Base-by-base conservation (phyloP, 2,113 vertebrate genomes). In the Fukomys damarensis region DNA sequence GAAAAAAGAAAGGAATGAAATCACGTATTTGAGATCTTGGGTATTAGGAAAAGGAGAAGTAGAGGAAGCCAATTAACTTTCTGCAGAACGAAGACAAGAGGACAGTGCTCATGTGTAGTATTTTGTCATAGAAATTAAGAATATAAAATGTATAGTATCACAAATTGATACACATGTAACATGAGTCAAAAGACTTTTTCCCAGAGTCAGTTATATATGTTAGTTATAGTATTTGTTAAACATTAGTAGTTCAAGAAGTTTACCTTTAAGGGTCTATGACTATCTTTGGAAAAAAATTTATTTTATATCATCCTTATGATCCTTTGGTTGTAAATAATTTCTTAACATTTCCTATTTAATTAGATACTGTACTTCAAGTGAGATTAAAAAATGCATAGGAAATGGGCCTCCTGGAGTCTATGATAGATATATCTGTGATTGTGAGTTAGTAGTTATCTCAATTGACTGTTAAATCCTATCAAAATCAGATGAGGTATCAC, bases 291-390 rank as follows among this genome's bases (percentile, higher is more conserved):
- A 92, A 91, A 87, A 41, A 54, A 70, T 76, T 41, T 72, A 92
- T 63, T 76, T 90, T 81, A 80, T 4, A 14, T 87, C 49, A 84
- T 74, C 16, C 11, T 68, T 65, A 41, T 26, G 56, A 85, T 58
- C 88, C 87, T 88, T 94, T 81, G 58, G 19, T 74, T 38, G 19
- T 19, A 93, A 19, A 66, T 94, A 26, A 63, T 85, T 92, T 68
- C 32, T 65, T 46, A 85, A 22, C 26, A 65, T 89, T 38, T 86
- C 1, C 63, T 93, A 24, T 30, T 79, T 66, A 76, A 6, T 59
- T 89, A 79, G 6, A 87, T 59, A 52, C 54, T 85, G 9, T 91
- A 22, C 12, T 77, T 63, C 61, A 20, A 24, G 5, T 90, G 32
- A 9, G 28, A 49, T 81, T 22, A 28, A 61, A 56, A 63, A 92